A percentile compares a stretch with the other conserved stretches of the same genome.
These are phyloP conservation scores for Chelon labrosus DNA, from an alignment of 2,797 vertebrate species.

Conservation along the genomic window DNA sequence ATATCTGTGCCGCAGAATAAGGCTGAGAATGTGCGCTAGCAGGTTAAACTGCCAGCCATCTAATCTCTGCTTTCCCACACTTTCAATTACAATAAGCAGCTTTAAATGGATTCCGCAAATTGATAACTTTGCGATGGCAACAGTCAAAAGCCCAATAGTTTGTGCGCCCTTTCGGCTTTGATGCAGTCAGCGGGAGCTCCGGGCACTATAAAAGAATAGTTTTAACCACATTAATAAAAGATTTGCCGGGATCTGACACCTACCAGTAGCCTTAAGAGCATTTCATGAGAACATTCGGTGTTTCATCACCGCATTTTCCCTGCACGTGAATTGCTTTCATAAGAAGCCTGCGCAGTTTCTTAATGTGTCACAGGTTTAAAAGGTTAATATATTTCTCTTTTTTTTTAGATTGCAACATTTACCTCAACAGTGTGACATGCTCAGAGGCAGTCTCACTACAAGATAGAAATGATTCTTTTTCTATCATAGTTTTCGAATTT, in stretches of 20 bases:
- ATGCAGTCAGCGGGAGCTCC: neutral
- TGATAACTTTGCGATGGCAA: neutral
- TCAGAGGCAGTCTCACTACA: neutral
- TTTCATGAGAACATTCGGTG: slow-evolving; percentile 22
- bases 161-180: neutral
- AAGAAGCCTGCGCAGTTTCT: neutral
- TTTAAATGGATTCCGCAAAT: neutral
- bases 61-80: neutral
- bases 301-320: slow-evolving; percentile 14
- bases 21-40: neutral
- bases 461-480: neutral
- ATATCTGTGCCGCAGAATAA: neutral
- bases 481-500: neutral
- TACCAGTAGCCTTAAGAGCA: neutral
- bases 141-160: neutral
- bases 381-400: neutral
- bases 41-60: neutral
- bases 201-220: neutral
- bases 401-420: neutral
- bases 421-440: neutral
- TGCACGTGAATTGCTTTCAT: neutral
- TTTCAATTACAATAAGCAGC: neutral
- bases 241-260: slow-evolving; percentile 13
- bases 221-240: slow-evolving; percentile 9
- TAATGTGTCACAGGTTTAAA: neutral